These are phyloP conservation scores for Sebastiscus albofasciatus DNA, from an alignment of 2,797 vertebrate genomes.

Conservation along the genomic window DNA sequence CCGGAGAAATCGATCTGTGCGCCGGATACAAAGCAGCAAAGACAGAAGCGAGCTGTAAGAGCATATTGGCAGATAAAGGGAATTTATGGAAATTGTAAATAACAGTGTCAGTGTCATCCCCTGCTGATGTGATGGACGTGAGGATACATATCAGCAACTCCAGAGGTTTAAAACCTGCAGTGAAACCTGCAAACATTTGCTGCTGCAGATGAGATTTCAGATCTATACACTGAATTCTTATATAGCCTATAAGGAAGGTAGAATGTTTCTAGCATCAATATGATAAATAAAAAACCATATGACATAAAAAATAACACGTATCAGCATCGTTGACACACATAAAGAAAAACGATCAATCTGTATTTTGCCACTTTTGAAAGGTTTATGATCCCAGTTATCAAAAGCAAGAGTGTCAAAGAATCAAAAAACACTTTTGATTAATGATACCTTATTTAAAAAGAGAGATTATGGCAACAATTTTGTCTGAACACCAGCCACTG, in stretches of 20 bases:
- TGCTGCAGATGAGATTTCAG: background rate
- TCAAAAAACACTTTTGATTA: background rate
- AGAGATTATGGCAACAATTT: background rate
- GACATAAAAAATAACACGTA: background rate
- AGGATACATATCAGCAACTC: background rate
- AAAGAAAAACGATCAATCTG: background rate
- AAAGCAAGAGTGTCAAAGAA: background rate
- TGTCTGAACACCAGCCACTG: background rate
- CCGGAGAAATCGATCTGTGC: conserved; percentile 55
- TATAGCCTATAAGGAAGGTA: background rate
- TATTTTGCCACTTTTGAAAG: background rate
- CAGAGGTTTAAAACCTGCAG: background rate
- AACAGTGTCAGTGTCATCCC: background rate
- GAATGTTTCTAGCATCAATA: background rate
- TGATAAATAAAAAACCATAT: background rate
- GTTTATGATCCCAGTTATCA: background rate
- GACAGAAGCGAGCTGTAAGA: background rate
- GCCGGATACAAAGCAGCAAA: conserved; percentile 50
- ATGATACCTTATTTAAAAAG: background rate
- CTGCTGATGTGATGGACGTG: conserved; percentile 1
- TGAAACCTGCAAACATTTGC: background rate
- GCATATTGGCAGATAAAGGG: background rate
- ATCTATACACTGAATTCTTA: background rate
- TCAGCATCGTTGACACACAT: background rate
- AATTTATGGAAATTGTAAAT: conserved; percentile 37